phyloP scores from a whole-genome alignment of 1,140 invertebrate species.

The Melanaphis sacchari region DNA sequence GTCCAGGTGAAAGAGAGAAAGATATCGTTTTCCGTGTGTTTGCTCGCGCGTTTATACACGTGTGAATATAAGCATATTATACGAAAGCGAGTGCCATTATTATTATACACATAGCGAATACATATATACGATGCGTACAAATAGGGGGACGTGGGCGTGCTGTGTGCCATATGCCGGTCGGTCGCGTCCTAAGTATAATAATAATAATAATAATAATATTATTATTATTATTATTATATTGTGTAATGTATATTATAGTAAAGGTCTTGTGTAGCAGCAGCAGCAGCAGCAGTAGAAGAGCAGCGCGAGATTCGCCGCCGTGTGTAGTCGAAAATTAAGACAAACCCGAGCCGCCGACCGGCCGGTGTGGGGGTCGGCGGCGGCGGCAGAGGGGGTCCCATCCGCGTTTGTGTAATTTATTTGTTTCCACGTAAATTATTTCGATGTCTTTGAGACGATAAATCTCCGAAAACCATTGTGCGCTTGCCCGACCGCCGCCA shows the following conservation, averaged over 20 bases:
- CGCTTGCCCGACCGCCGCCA: neutral
- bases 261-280: neutral
- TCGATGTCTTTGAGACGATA: slow-evolving; percentile 46
- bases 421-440: slow-evolving; percentile 58
- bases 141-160: slow-evolving; percentile 26
- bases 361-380: neutral
- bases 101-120: neutral
- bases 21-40: slow-evolving; percentile 13
- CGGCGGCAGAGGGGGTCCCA: neutral
- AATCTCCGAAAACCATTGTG: slow-evolving; percentile 57
- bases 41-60: too few species aligned
- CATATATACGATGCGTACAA: neutral
- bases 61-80: neutral
- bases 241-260: neutral
- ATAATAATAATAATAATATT: neutral
- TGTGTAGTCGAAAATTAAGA: slow-evolving; percentile 17
- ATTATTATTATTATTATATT: too few species aligned
- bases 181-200: neutral
- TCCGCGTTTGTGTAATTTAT: slow-evolving; percentile 50
- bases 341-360: slow-evolving; percentile 11
- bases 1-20: slow-evolving; percentile 29
- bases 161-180: slow-evolving; percentile 43
- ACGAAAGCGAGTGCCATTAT: neutral
- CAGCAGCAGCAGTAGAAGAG: neutral
- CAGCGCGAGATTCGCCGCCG: neutral